These are phyloP conservation scores for Physocephala rufipes DNA, from an alignment of 2,888 invertebrate species.

Conservation along the genomic window DNA sequence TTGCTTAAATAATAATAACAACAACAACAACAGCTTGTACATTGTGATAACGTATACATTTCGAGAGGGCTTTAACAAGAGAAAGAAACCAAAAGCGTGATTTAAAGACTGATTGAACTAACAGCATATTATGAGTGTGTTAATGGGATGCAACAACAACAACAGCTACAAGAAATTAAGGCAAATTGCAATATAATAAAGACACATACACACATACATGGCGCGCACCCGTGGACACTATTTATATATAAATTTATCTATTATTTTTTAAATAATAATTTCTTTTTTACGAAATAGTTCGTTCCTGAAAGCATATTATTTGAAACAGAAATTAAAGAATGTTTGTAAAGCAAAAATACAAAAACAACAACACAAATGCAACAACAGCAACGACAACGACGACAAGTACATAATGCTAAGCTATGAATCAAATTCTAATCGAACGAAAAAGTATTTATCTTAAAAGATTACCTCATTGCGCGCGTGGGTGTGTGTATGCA, in stretches of 20 bases:
- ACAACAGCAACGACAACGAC: no score
- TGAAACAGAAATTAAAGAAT: not conserved
- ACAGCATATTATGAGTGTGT: conserved; percentile 16
- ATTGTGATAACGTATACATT: not conserved
- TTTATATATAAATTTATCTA: not conserved
- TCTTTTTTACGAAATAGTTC: not conserved
- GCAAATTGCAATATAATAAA: not conserved
- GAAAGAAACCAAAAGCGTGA: not conserved
- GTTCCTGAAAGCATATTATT: not conserved
- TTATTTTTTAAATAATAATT: not conserved
- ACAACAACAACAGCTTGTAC: conserved; percentile 12
- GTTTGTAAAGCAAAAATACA: not conserved
- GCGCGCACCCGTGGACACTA: no score
- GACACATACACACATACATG: not conserved
- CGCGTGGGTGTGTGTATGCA: no score
- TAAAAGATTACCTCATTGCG: no score
- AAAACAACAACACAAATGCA: no score
- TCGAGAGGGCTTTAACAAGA: conserved; percentile 1
- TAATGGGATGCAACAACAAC: conserved; percentile 36
- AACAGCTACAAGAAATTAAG: conserved; percentile 38
- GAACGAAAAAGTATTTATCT: no score
- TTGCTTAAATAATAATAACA: conserved; percentile 15
- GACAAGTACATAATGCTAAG: no score
- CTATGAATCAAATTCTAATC: no score
- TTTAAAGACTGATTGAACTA: conserved; percentile 28